Evolutionary conservation across 2,888 invertebrate genomes (phyloP), one percentile per base, ranked within the genome.

Genomic region (Synanthedon tipuliformis): DNA sequence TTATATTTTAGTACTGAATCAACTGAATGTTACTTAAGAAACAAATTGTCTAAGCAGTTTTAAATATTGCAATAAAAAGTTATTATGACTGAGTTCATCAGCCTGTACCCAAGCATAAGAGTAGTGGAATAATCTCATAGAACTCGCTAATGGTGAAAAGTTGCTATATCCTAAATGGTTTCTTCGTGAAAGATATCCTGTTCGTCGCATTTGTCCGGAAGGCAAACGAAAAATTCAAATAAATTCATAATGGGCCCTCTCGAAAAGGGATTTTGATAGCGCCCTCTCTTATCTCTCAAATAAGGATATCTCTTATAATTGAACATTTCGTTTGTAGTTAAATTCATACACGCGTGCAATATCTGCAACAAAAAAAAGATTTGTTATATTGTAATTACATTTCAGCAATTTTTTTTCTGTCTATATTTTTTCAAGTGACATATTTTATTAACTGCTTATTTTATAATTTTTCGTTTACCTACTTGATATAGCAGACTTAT

Each of bases 281-380:
- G 91, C 2, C 97, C 97, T 55, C 94, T 90, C 70, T 94, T 95
- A 75, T 97, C 96, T 53, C 96, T 89, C 58, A 97, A 78, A 75
- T 97, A 97, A 0, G 95, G 93, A 76, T 97, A 97, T 52, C 96
- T 89, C 73, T 95, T 95, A 76, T 95, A 95, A 83, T 97, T 97
- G 74, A 96, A 95, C 94, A 96, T 95, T 83, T 97, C 97, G 76
- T 97, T 97, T 50, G 96, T 96, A 7, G 97, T 97, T 56, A 97
- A 82, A 84, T 97, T 97, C 94, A 95, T 94, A 71, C 95, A 94
- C 11, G 95, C 96, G 75, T 97, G 96, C 18, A 96, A 87, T 52
- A 96, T 91, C 96, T 97, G 87, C 16, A 86, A 88, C 60, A 57
- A 59, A 64, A 61, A 63, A 8, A 7, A 41, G 7, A 41, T 41